phyloP scores from a whole-genome alignment of 2,113 vertebrate genomes.

The Crotalus tigris region DNA sequence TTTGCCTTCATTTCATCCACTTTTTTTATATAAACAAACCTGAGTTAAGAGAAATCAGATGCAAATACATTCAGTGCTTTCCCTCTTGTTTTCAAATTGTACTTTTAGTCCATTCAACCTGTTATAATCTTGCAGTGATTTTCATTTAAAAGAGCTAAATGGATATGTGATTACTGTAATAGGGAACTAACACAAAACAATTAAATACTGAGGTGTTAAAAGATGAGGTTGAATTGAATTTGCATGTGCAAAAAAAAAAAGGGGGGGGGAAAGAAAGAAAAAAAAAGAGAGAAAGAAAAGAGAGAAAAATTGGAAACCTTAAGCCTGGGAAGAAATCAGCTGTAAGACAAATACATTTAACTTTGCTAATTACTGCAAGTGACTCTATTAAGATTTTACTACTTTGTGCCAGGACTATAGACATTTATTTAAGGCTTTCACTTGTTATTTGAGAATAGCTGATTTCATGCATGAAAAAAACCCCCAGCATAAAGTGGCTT shows the following conservation, averaged over 20 bases:
- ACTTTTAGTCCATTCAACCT: constrained; percentile 84
- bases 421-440: constrained; percentile 63
- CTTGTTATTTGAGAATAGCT: constrained; percentile 68
- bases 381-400: constrained; percentile 70
- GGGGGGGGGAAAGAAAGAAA: neutral
- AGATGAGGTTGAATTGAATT: constrained; percentile 79
- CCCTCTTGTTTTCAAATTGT: constrained; percentile 77
- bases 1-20: constrained; percentile 59
- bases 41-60: constrained; percentile 76
- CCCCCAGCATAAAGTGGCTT: constrained; percentile 24
- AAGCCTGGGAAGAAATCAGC: constrained; percentile 73
- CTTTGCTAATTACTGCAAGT: constrained; percentile 75
- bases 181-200: constrained; percentile 81
- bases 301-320: constrained; percentile 37
- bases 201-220: constrained; percentile 83
- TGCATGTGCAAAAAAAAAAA: constrained; percentile 74
- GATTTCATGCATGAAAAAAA: constrained; percentile 52
- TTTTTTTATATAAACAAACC: constrained; percentile 53
- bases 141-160: constrained; percentile 83
- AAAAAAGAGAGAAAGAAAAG: neutral
- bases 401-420: constrained; percentile 66
- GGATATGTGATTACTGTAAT: constrained; percentile 81
- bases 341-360: constrained; percentile 67
- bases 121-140: constrained; percentile 80
- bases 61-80: constrained; percentile 77